These are phyloP conservation scores for Microplitis mediator DNA, from an alignment of 1,140 invertebrate genomes.

Conservation along the genomic window DNA sequence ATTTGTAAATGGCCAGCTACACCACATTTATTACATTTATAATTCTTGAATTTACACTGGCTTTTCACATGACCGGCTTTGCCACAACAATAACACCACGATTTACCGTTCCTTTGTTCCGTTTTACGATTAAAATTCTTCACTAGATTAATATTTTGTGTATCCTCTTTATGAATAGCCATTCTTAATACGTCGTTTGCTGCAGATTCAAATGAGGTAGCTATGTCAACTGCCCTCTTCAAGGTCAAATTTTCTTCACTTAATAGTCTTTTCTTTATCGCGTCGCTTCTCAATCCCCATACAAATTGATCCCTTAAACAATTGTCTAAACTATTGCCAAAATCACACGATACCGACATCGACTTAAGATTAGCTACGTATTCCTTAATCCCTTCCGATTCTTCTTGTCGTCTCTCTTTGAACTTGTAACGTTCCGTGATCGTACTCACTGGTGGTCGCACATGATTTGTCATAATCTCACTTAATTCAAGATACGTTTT, in stretches of 20 bases:
- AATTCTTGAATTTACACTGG: conserved; percentile 26
- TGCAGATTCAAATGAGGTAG: conserved; percentile 32
- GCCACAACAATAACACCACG: conserved; percentile 30
- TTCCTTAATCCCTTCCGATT: conserved; percentile 9
- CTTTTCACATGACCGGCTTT: conserved; percentile 8
- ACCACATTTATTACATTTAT: conserved; percentile 28
- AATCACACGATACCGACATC: conserved; percentile 39
- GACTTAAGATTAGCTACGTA: conserved; percentile 4
- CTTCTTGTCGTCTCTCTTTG: conserved; percentile 8
- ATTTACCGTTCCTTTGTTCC: no score
- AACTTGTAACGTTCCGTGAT: conserved; percentile 24
- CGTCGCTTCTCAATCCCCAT: conserved; percentile 38
- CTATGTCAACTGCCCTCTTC: conserved; percentile 38
- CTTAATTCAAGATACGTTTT: neutral
- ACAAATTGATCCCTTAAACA: conserved; percentile 46
- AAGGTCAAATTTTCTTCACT: conserved; percentile 38
- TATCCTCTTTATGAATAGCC: neutral
- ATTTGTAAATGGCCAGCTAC: conserved; percentile 20
- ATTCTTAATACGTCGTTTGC: conserved; percentile 25
- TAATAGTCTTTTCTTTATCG: conserved; percentile 35
- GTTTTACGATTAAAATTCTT: no score
- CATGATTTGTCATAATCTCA: conserved; percentile 7
- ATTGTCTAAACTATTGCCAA: conserved; percentile 37
- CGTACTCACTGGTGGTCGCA: neutral
- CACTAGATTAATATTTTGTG: no score